phyloP scores from a whole-genome alignment of 2,888 invertebrate genomes.

The Adela reaumurella region DNA sequence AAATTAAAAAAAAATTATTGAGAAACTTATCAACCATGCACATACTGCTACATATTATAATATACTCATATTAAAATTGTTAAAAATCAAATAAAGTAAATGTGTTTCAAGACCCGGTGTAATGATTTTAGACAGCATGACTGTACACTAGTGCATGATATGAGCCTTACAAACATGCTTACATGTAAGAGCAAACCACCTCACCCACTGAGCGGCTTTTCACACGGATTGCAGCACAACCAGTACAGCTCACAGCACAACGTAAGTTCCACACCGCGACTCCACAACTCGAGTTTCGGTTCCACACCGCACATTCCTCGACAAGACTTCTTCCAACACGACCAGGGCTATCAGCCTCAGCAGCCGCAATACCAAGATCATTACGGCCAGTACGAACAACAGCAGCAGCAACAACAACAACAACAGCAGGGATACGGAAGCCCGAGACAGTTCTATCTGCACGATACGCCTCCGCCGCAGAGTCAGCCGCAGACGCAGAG shows the following conservation, averaged over 20 bases:
- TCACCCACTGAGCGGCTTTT: too few species aligned
- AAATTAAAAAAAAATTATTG: too few species aligned
- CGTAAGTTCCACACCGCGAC: constrained; percentile 28
- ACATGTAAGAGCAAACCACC: too few species aligned
- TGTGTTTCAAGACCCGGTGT: too few species aligned
- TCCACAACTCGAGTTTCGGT: constrained; percentile 30
- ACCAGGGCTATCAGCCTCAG: constrained; percentile 1
- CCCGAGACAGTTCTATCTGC: constrained; percentile 71
- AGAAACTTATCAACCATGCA: too few species aligned
- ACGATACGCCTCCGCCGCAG: constrained; percentile 54
- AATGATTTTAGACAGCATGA: too few species aligned
- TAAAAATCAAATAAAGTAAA: too few species aligned
- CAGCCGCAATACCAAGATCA: constrained; percentile 10
- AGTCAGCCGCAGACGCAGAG: constrained; percentile 53
- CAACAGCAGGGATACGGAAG: constrained; percentile 23
- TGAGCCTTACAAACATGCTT: too few species aligned
- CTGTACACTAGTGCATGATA: too few species aligned
- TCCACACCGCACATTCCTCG: constrained; percentile 50
- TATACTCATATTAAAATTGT: too few species aligned
- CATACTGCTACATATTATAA: too few species aligned
- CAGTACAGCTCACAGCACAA: constrained; percentile 55
- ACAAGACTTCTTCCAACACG: constrained; percentile 20
- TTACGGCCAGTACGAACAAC: constrained; percentile 17
- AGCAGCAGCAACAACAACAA: constrained; percentile 12
- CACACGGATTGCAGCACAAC: constrained; percentile 43